Evolutionary conservation across 2,888 invertebrate genomes (phyloP), one percentile per base, ranked within the genome.

Genomic region (Aradus depressus): DNA sequence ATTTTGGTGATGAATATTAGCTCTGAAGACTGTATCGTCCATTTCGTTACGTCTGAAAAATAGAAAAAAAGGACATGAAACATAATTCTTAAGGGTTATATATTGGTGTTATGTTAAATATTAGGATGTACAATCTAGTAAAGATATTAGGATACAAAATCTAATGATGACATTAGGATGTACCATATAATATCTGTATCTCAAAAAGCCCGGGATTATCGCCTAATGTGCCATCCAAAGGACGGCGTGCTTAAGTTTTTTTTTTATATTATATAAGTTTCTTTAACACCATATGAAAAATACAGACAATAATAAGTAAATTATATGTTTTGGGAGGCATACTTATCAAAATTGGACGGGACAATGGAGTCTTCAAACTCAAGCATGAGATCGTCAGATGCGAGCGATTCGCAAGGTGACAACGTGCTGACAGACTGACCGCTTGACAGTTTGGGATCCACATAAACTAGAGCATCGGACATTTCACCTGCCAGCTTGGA

Each of bases 331-430:
- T 22, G 5, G 4, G 22, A 48, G 31, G 42, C 71, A 69, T 60
- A 70, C 67, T 57, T 55, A 34, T 59, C 52, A 21, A 57, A 43
- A 32, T 54, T 44, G 12, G 14, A 31, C 3, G 32, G 21, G 54
- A 77, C 76, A n/a, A n/a, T n/a, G 58, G 75, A 77, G 54, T 75
- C 72, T 60, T 88, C 87, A 63, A 81, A 86, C 69, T 89, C 88
- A 76, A 87, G 78, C 80, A 89, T 89, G 54, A 88, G 74, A 68
- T 89, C 89, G 63, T 89, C 89, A 4, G 87, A 88, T 34, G 84
- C 84, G 52, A 89, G 80, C 60, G 88, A 88, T 59, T 82, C 81
- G 62, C 81, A 82, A 2, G 82, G 80, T n/a, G 88, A 88, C 51
- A 89, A 67, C 1, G 89, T 88, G 64, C 86, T 86, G 56, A 87